Percentiles rank a stretch among this genome's conserved stretches.
Conservation (phyloP, 2,113 vertebrate genomes). For the Microcebus jonahi region DNA sequence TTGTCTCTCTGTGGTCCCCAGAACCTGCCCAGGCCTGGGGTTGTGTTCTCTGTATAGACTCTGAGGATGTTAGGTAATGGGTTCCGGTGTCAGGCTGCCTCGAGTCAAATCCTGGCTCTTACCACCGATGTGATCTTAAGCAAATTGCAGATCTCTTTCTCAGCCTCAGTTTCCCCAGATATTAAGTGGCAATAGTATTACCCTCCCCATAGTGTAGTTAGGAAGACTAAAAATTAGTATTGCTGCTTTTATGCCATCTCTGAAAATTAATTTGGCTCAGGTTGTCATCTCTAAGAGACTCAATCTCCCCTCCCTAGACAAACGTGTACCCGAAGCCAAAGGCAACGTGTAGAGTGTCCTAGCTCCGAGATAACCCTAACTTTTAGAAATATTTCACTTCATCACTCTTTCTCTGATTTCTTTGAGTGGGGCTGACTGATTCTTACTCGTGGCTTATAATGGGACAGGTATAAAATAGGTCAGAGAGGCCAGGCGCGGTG, state of each 20-base stretch:
- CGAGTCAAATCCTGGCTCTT: neutral
- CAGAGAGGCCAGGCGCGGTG: neutral
- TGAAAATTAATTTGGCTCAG: neutral
- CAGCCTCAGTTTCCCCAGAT: neutral
- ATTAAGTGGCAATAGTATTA: neutral
- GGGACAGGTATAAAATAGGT: neutral
- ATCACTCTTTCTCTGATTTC: neutral
- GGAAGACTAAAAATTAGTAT: neutral
- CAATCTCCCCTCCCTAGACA: neutral
- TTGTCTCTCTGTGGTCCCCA: neutral
- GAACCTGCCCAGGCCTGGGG: fast-evolving
- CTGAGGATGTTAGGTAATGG: neutral
- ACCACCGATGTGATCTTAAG: neutral
- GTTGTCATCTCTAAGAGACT: neutral
- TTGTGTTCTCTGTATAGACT: neutral
- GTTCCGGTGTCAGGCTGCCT: neutral
- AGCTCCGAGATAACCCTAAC: neutral
- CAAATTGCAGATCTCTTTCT: neutral
- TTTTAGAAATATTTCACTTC: neutral
- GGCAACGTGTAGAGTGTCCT: neutral
- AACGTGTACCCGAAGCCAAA: neutral
- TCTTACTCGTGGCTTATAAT: neutral
- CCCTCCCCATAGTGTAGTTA: neutral
- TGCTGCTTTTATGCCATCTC: neutral
- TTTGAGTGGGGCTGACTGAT: neutral